Base-by-base conservation (phyloP, 1,140 invertebrate species). In the Caenorhabditis tropicalis region DNA sequence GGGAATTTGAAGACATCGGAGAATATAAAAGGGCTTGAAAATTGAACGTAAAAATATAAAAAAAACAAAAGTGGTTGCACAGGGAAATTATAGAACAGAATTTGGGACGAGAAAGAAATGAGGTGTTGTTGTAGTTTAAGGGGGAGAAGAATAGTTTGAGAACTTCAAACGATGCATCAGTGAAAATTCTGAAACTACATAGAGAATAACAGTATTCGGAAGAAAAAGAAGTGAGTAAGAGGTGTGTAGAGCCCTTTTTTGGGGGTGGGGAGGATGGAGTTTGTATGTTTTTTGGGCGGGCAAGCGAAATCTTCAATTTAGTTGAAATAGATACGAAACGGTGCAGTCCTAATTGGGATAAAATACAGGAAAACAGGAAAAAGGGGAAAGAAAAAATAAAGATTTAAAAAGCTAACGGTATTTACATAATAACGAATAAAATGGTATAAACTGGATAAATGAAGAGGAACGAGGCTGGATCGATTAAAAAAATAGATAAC, bases 351-450 rank as follows among this genome's bases (percentile, higher is more conserved):
- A 74, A 43, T 16, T n/a, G 36, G 31, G 9, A n/a, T 33, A 36
- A 74, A 10, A 46, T 43, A 74, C 21, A 74, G 43, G 15, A 74
- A 74, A 74, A 12, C 33, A 74, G 15, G 33, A 74, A 74, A 19
- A 36, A 9, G 5, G 12, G 65, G n/a, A 46, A 65, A 9, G 24
- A 74, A 43, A 74, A 74, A n/a, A 19, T 33, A 27, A 5, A 19
- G 29, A 16, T 3, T 19, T n/a, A 46, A 74, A 74, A 74, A 39
- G n/a, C 65, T 74, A 74, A 74, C 65, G 65, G 65, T 74, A 74
- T 74, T 74, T 74, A 74, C 65, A 74, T 36, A 43, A 43, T 24
- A 74, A 74, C 65, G 65, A 74, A 74, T 74, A 74, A 74, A 74
- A 74, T 74, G 65, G 65, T 74, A 74, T 74, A 74, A 46, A 24